phyloP scores from a whole-genome alignment of 1,140 invertebrate species.

The Diachasma alloeum region DNA sequence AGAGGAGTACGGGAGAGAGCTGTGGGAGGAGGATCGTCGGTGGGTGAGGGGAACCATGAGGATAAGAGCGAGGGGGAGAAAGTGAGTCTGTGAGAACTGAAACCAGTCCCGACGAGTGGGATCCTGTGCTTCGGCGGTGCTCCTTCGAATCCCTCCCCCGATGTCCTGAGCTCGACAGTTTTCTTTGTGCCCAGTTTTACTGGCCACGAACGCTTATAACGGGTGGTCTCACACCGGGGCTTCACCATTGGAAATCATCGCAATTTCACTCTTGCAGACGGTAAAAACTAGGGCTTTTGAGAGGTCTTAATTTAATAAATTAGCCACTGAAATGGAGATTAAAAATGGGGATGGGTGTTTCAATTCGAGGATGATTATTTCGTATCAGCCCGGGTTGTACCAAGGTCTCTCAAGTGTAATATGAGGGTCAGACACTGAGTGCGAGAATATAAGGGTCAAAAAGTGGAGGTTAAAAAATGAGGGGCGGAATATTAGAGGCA shows the following conservation, averaged over 20 bases:
- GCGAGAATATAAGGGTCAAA: no score
- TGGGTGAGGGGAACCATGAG: not conserved
- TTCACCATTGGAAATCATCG: not conserved
- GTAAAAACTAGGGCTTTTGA: no score
- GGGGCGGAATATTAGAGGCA: no score
- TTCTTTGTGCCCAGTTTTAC: slow-evolving; percentile 33
- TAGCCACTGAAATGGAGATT: no score
- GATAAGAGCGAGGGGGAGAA: slow-evolving; percentile 6
- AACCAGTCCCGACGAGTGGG: slow-evolving; percentile 37
- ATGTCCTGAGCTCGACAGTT: slow-evolving; percentile 37
- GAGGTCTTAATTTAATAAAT: no score
- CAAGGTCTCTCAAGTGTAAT: no score
- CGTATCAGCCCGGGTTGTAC: no score
- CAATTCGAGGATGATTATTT: no score
- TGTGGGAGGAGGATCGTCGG: not conserved
- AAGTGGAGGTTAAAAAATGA: no score
- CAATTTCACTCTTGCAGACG: not conserved
- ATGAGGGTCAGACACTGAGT: no score
- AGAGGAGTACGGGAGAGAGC: not conserved
- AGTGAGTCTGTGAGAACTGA: slow-evolving; percentile 40
- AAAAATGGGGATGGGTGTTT: no score
- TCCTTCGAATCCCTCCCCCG: slow-evolving; percentile 16
- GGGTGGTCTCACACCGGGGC: slow-evolving; percentile 18
- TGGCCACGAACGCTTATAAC: slow-evolving; percentile 29
- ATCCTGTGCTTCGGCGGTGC: slow-evolving; percentile 20